phyloP scores from a whole-genome alignment of 2,113 vertebrate species.

The Ifrita kowaldi region DNA sequence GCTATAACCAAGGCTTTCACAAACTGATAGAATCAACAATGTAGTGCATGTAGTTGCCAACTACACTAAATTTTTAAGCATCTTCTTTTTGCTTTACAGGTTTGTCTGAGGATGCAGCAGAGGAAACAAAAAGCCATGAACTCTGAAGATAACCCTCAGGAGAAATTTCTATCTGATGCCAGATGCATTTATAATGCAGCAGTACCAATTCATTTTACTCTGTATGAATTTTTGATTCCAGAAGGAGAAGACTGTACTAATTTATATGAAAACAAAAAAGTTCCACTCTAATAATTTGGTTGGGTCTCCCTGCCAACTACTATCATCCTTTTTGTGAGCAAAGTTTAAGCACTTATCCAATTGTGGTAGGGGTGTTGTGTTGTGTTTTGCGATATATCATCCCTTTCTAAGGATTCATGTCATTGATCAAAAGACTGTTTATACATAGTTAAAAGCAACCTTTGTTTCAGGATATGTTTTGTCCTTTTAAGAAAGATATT shows the following conservation, averaged over 20 bases:
- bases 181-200: constrained; percentile 9
- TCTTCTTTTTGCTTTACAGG: constrained; percentile 45
- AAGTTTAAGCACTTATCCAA: not conserved
- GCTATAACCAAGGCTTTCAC: not conserved
- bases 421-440: constrained; percentile 58
- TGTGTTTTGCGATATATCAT: not conserved
- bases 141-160: not conserved
- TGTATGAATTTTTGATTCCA: not conserved
- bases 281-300: not conserved
- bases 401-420: constrained; percentile 8
- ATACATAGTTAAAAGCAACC: constrained; percentile 21
- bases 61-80: not conserved
- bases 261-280: not conserved
- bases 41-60: not conserved
- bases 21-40: not conserved
- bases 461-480: constrained; percentile 40
- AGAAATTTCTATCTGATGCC: not conserved
- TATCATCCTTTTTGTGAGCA: not conserved
- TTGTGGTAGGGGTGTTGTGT: not conserved
- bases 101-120: constrained; percentile 38
- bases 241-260: not conserved
- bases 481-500: not conserved
- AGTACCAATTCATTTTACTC: not conserved
- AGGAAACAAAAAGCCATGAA: constrained; percentile 46
- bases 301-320: not conserved